Conservation (phyloP, 2,113 vertebrate species). For the Macrotus californicus region DNA sequence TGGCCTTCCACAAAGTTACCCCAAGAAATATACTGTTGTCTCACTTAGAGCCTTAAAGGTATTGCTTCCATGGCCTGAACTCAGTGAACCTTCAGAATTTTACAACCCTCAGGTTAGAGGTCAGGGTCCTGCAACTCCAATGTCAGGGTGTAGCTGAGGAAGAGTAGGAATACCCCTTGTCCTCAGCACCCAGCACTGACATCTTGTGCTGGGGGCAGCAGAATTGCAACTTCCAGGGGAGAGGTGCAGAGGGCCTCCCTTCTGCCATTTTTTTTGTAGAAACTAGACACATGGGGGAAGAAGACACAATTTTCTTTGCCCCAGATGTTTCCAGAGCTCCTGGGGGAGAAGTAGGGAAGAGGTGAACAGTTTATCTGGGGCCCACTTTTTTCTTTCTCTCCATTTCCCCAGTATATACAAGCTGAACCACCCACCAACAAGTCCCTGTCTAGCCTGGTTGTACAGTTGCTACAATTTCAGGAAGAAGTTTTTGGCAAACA, state of each 20-base stretch:
- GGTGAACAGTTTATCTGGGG: neutral
- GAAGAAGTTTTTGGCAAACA: slow-evolving; percentile 97
- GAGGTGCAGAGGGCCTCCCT: neutral
- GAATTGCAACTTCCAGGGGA: neutral
- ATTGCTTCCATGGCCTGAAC: neutral
- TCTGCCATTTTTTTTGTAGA: slow-evolving; percentile 1
- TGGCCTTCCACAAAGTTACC: neutral
- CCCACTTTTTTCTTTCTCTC: neutral
- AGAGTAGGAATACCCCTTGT: neutral
- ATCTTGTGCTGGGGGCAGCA: neutral
- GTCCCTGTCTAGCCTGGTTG: slow-evolving; percentile 95
- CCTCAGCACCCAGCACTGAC: neutral
- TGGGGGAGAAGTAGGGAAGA: neutral
- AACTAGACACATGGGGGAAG: neutral
- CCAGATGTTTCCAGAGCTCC: neutral
- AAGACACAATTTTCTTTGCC: neutral
- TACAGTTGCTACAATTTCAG: slow-evolving; percentile 96
- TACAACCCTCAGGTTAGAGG: neutral
- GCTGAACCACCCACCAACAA: slow-evolving; percentile 98
- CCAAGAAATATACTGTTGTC: neutral
- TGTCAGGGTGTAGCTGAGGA: neutral
- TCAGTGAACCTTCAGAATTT: slow-evolving; percentile 8
- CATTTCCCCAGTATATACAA: slow-evolving; percentile 89
- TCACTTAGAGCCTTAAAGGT: neutral
- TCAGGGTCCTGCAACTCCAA: neutral